These are phyloP conservation scores for Petrolisthes cinctipes DNA, from an alignment of 2,888 invertebrate species.

Conservation along the genomic window DNA sequence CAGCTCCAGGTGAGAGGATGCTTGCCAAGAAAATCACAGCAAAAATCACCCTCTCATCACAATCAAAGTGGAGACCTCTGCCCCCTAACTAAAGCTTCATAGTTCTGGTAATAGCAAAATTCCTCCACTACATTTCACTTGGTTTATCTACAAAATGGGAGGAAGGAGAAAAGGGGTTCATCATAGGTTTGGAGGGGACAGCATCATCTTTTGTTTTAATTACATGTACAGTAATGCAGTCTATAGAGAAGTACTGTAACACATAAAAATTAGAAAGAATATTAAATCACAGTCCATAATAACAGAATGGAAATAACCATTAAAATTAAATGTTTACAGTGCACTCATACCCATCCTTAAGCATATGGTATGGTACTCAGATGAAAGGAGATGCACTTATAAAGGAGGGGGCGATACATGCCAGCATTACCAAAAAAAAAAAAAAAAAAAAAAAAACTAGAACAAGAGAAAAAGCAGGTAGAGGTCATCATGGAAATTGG, in stretches of 20 bases:
- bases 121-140: conserved; percentile 42
- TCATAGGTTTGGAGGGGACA: neutral
- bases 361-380: neutral
- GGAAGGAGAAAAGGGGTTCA: conserved; percentile 9
- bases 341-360: conserved; percentile 39
- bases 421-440: neutral
- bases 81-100: conserved; percentile 49
- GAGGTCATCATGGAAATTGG: conserved; percentile 35
- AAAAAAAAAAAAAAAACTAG: conserved; percentile 11
- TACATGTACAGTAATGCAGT: conserved; percentile 38
- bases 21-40: neutral
- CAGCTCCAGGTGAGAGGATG: conserved; percentile 37
- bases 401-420: neutral
- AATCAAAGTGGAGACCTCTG: conserved; percentile 45
- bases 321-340: conserved; percentile 23
- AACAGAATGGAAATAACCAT: conserved; percentile 12
- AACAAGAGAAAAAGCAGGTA: conserved; percentile 29
- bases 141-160: conserved; percentile 41
- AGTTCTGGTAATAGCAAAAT: conserved; percentile 45
- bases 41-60: neutral
- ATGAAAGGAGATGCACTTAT: neutral
- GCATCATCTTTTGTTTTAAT: conserved; percentile 21
- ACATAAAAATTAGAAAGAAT: conserved; percentile 40
- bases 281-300: conserved; percentile 35
- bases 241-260: conserved; percentile 39